Conservation (phyloP, 1,140 invertebrate species). For the Chelonus insularis region DNA sequence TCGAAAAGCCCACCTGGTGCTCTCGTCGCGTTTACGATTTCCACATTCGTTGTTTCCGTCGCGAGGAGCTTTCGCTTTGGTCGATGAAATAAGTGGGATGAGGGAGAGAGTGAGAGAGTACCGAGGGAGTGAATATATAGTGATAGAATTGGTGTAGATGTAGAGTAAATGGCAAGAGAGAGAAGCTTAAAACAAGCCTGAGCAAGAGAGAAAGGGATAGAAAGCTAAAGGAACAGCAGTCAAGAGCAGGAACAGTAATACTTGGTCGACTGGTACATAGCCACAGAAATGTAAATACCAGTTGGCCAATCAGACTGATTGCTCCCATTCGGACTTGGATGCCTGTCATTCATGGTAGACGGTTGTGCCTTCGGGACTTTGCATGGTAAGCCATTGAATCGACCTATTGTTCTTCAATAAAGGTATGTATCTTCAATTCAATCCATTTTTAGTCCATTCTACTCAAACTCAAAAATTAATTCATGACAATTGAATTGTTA, state of each 20-base stretch:
- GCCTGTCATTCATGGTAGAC: slow-evolving; percentile 15
- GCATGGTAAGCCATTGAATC: slow-evolving; percentile 10
- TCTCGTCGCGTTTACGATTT: slow-evolving; percentile 21
- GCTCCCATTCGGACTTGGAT: slow-evolving; percentile 23
- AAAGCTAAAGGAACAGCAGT: not conserved
- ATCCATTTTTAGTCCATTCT: not conserved
- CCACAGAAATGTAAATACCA: slow-evolving; percentile 24
- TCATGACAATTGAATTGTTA: no score
- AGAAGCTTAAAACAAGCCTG: not conserved
- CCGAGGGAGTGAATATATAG: no score
- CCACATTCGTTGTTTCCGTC: slow-evolving; percentile 25
- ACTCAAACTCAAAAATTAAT: no score
- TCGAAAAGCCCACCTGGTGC: slow-evolving; percentile 24
- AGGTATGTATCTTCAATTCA: slow-evolving; percentile 1
- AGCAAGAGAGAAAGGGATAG: not conserved
- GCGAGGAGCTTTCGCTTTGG: slow-evolving; percentile 15
- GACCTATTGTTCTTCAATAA: slow-evolving; percentile 6
- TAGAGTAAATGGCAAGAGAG: not conserved
- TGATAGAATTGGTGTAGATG: no score
- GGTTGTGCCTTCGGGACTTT: slow-evolving; percentile 8
- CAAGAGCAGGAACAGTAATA: slow-evolving; percentile 14
- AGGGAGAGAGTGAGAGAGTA: not conserved
- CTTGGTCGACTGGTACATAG: slow-evolving; percentile 20
- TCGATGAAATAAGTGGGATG: not conserved
- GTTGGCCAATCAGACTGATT: slow-evolving; percentile 25